Percentiles rank a stretch among this genome's conserved stretches.
phyloP scores from a whole-genome alignment of 2,797 vertebrate species.

The Apodemus agrarius region DNA sequence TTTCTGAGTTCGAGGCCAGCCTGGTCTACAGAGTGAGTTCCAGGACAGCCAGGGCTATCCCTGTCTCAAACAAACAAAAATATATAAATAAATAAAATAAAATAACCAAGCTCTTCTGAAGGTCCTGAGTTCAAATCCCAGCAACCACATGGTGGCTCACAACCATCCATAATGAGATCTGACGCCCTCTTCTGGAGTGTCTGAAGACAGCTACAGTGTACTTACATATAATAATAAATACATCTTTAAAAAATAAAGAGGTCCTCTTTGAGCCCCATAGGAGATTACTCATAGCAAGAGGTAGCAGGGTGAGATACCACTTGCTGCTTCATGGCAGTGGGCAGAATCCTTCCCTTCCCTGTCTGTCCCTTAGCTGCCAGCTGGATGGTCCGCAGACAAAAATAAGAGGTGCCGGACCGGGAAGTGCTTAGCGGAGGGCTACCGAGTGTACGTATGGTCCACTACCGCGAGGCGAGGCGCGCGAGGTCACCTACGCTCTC shows the following conservation, averaged over 20 bases:
- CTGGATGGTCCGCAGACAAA: neutral
- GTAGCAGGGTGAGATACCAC: neutral
- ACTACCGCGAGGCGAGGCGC: neutral
- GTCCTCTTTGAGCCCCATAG: neutral
- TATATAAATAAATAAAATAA: too few relatives aligned
- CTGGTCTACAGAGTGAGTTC: too few relatives aligned
- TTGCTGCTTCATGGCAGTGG: neutral
- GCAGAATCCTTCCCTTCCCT: neutral
- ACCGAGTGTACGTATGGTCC: neutral
- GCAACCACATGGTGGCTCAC: too few relatives aligned
- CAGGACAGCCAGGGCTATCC: too few relatives aligned
- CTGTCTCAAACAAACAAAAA: too few relatives aligned
- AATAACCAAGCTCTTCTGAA: too few relatives aligned
- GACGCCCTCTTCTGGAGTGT: too few relatives aligned
- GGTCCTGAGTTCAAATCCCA: too few relatives aligned
- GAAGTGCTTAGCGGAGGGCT: neutral
- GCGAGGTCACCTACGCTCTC: neutral
- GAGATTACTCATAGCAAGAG: neutral
- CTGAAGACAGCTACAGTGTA: too few relatives aligned
- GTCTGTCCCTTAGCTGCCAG: neutral
- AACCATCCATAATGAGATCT: too few relatives aligned
- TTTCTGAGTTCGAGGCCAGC: too few relatives aligned
- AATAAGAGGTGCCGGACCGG: neutral
- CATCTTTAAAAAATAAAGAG: neutral
- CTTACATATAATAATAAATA: too few relatives aligned